Conservation (phyloP, 2,797 vertebrate species). For the Gobio occitaniae region DNA sequence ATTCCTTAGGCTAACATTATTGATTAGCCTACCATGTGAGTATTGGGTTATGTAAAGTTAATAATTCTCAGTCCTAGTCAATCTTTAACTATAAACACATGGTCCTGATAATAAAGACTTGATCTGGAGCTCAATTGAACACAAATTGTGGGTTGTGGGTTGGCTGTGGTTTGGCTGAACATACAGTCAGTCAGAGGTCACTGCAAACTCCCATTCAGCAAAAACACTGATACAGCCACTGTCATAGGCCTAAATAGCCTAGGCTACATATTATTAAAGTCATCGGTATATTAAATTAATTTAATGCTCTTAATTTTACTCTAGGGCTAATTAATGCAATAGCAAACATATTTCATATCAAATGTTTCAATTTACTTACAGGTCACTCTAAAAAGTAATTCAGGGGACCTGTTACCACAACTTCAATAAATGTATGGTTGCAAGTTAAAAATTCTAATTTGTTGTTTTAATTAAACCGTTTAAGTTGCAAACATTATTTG, state of each 20-base stretch:
- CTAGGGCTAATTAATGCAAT: not conserved
- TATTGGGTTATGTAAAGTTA: slow-evolving; percentile 7
- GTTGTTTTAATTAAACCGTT: too few relatives aligned
- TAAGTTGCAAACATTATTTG: too few relatives aligned
- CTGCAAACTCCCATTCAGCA: not conserved
- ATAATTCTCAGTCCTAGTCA: slow-evolving; percentile 17
- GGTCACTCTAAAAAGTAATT: too few relatives aligned
- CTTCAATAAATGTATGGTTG: too few relatives aligned
- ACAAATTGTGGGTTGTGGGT: not conserved
- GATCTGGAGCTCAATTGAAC: not conserved
- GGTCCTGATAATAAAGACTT: not conserved
- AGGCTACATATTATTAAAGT: not conserved
- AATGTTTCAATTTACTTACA: not conserved
- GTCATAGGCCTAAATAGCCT: not conserved
- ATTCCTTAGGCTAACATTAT: not conserved
- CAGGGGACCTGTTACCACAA: too few relatives aligned
- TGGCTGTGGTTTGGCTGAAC: not conserved
- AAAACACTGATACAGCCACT: not conserved
- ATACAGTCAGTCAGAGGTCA: slow-evolving; percentile 15
- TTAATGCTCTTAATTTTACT: not conserved
- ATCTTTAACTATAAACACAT: slow-evolving; percentile 24
- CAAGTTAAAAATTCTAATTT: too few relatives aligned
- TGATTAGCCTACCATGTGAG: not conserved
- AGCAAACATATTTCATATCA: not conserved
- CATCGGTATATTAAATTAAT: not conserved